A percentile compares a stretch with the other conserved stretches of the same genome.
phyloP scores from a whole-genome alignment of 2,888 invertebrate species.

The Tipula confusa region DNA sequence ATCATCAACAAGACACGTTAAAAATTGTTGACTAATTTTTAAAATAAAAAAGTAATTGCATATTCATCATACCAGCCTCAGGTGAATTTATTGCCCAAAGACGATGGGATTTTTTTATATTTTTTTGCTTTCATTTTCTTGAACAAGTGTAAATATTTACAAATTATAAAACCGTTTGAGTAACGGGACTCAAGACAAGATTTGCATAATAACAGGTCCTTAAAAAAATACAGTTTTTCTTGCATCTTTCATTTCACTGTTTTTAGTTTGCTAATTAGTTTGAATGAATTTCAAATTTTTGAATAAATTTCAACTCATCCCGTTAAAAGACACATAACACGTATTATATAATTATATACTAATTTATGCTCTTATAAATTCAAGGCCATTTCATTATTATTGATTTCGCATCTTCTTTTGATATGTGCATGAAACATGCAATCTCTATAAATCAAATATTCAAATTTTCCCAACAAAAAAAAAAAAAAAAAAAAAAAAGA shows the following conservation, averaged over 20 bases:
- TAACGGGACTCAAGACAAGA: not conserved
- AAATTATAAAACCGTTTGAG: not conserved
- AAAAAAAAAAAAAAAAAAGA: no score
- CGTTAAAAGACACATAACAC: not conserved
- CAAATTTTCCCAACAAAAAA: not conserved
- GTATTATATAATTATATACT: not conserved
- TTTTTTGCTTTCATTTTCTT: no score
- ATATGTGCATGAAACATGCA: not conserved
- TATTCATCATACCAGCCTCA: no score
- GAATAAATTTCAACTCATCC: conserved; percentile 3
- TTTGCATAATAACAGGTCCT: not conserved
- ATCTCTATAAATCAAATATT: not conserved
- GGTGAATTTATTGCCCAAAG: no score
- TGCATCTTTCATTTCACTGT: not conserved
- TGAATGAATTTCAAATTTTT: not conserved
- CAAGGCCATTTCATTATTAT: conserved; percentile 1
- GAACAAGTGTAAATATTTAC: no score
- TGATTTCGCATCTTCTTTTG: not conserved
- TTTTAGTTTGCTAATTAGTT: not conserved
- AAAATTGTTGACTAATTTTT: no score
- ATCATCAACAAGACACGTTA: no score
- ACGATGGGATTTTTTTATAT: no score
- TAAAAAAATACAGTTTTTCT: not conserved
- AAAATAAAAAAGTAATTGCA: no score
- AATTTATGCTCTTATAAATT: not conserved